Conservation (phyloP, 2,888 invertebrate species). For the Meganola albula region DNA sequence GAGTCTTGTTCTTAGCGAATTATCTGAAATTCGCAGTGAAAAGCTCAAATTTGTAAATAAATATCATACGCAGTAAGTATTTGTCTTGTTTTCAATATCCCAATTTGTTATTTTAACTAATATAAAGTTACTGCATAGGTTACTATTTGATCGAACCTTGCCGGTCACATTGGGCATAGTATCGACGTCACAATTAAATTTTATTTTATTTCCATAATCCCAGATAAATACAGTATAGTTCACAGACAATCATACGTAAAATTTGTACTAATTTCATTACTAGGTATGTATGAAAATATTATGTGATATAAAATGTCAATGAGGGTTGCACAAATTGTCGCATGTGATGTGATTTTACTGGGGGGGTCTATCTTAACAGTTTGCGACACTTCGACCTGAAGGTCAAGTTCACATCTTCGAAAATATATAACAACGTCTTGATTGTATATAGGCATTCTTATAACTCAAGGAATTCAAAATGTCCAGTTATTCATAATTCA, state of each 20-base stretch:
- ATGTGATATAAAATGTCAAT: slow-evolving; percentile 33
- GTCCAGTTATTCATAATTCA: slow-evolving; percentile 13
- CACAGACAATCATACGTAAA: neutral
- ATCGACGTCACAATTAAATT: slow-evolving; percentile 52
- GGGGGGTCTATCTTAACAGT: slow-evolving; percentile 40
- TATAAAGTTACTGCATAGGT: slow-evolving; percentile 24
- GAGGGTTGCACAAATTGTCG: slow-evolving; percentile 25
- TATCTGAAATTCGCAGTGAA: slow-evolving; percentile 53
- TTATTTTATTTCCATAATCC: slow-evolving; percentile 27
- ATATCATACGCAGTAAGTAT: slow-evolving; percentile 57
- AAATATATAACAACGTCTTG: neutral
- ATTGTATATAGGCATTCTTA: neutral
- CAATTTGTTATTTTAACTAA: neutral
- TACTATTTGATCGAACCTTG: slow-evolving; percentile 36
- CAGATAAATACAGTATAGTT: slow-evolving; percentile 3
- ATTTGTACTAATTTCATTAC: neutral
- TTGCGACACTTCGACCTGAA: too few species aligned
- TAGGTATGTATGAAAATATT: slow-evolving; percentile 10
- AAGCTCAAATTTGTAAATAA: slow-evolving; percentile 52
- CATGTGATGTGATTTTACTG: slow-evolving; percentile 49
- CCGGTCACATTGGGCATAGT: slow-evolving; percentile 45
- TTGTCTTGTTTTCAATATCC: slow-evolving; percentile 14
- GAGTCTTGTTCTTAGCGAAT: slow-evolving; percentile 47
- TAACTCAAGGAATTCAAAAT: neutral
- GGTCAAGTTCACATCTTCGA: slow-evolving; percentile 63